Base-by-base conservation (phyloP, 1,140 invertebrate genomes). In the Drosophila biarmipes region DNA sequence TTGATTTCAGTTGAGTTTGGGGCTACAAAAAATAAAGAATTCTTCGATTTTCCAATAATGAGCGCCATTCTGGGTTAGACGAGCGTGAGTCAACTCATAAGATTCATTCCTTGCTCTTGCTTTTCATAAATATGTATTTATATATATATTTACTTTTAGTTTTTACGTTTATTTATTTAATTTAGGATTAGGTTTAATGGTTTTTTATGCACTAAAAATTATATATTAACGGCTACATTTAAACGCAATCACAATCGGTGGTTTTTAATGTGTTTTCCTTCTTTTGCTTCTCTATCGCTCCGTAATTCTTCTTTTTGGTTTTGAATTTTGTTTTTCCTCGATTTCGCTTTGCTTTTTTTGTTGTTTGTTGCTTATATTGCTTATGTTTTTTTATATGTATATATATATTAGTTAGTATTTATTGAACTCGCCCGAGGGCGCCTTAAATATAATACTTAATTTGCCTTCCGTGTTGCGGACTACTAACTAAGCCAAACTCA, bases 181-280 rank as follows among this genome's bases (percentile, higher is more conserved):
- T 71, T 52, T 66, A 74, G 46, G 40, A 69, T 80, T 77, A 61
- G 27, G 31, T 71, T 75, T 73, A 74, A 80, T 62, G 67, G 38
- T 66, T 71, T 78, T 62, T 73, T 89, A 89, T 84, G 79, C 79
- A 77, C 84, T 89, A 89, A 84, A 84, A 89, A 89, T 84, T 56
- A 69, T 89, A 89, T 89, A 89, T 80, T 79, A 89, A 89, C 84
- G 78, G 75, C 82, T 89, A 89, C 75, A 87, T 86, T 91, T 91
- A 91, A 91, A 91, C 90, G 90, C 90, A 91, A 91, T 91, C 90
- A 91, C 89, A 91, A 91, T 91, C 90, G 90, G 90, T 91, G 90
- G 90, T 91, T 91, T 85, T 76, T 59, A 71, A 84, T 80, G 75
- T 73, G 78, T 84, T 84, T 73, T 78, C 67, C 66, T 61, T 73